These are phyloP conservation scores for Chaitophorus viminalis DNA, from an alignment of 2,888 invertebrate species.

Conservation along the genomic window DNA sequence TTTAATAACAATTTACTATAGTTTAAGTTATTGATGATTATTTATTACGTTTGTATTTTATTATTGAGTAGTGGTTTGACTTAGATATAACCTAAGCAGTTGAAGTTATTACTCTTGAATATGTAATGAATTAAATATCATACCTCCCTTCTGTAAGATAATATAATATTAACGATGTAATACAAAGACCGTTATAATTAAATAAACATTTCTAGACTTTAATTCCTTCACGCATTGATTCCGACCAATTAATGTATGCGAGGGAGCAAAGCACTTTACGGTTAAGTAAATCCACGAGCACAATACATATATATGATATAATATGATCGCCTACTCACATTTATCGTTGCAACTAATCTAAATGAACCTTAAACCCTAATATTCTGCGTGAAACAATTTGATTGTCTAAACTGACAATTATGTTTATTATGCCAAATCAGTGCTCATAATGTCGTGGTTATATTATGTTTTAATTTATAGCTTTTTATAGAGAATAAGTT, in stretches of 20 bases:
- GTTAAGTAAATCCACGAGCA: constrained; percentile 28
- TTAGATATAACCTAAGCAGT: background rate
- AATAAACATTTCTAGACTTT: constrained; percentile 15
- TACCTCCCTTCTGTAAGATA: background rate
- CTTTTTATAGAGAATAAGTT: too few relatives aligned
- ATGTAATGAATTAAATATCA: background rate
- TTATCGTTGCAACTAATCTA: background rate
- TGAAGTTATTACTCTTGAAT: too few relatives aligned
- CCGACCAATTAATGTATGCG: constrained; percentile 27
- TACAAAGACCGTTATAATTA: constrained; percentile 37
- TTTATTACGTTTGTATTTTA: background rate
- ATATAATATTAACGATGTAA: background rate
- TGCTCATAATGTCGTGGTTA: too few relatives aligned
- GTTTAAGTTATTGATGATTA: too few relatives aligned
- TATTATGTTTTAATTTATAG: too few relatives aligned
- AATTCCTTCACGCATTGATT: constrained; percentile 32
- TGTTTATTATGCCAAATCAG: background rate
- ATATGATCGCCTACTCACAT: background rate
- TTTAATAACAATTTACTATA: background rate
- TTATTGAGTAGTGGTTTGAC: background rate
- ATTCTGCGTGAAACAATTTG: background rate
- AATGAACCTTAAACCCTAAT: background rate
- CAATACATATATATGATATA: background rate
- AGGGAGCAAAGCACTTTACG: constrained; percentile 42
- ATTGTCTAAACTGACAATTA: background rate